Evolutionary conservation across 2,888 invertebrate species (phyloP).

Genomic region (Apamea sordens): DNA sequence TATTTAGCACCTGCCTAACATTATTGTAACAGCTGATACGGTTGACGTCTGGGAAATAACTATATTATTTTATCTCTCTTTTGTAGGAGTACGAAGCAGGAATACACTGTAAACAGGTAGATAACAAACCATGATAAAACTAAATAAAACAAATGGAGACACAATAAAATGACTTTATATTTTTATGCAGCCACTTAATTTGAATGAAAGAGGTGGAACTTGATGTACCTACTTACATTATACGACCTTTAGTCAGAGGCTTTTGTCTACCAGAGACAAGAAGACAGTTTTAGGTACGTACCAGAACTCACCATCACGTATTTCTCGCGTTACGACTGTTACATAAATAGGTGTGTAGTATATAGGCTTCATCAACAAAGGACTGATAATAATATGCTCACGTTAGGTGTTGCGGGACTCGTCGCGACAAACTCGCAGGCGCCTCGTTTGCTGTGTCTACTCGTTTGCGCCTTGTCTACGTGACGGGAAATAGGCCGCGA

Average conservation of each 20-base stretch:
- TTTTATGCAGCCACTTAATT: slow-evolving; percentile 35
- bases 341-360: background rate
- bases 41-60: background rate
- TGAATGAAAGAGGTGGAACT: background rate
- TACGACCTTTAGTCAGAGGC: background rate
- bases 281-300: slow-evolving; percentile 9
- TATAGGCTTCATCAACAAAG: slow-evolving; percentile 43
- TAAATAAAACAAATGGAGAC: slow-evolving; percentile 16
- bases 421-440: slow-evolving; percentile 54
- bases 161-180: slow-evolving; percentile 42
- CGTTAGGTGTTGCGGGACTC: slow-evolving; percentile 45
- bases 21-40: background rate
- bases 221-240: background rate
- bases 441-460: slow-evolving; percentile 75
- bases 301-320: background rate
- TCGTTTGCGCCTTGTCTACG: slow-evolving; percentile 79
- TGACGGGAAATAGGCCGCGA: slow-evolving; percentile 80
- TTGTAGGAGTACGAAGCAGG: background rate
- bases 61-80: background rate
- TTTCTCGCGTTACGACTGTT: background rate
- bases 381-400: slow-evolving; percentile 54
- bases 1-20: background rate
- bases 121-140: slow-evolving; percentile 10
- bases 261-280: background rate
- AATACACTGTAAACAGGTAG: slow-evolving; percentile 13